phyloP scores from a whole-genome alignment of 2,888 invertebrate genomes.

The Machimus atricapillus region DNA sequence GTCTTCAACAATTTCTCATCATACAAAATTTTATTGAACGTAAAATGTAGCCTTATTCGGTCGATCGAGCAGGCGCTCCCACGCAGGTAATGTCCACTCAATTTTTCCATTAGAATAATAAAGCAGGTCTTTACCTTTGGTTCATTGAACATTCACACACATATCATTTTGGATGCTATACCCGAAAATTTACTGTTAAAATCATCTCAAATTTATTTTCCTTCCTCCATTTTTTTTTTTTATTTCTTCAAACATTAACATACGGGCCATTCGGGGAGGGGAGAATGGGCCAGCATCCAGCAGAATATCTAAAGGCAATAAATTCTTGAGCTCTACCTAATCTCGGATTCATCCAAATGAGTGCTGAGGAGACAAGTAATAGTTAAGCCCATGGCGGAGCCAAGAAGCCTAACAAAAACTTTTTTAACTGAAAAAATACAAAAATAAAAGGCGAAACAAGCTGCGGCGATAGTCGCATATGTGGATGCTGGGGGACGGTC shows the following conservation, averaged over 20 bases:
- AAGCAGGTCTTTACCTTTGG: conserved; percentile 21
- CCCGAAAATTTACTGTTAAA: conserved; percentile 43
- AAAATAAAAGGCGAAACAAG: conserved; percentile 1
- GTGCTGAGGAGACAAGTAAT: conserved; percentile 16
- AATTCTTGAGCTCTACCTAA: conserved; percentile 37
- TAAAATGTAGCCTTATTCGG: not conserved
- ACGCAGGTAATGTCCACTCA: conserved; percentile 3
- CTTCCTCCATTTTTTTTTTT: conserved; percentile 31
- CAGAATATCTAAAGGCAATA: conserved; percentile 8
- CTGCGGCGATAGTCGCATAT: not conserved
- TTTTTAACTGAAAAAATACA: conserved; percentile 6
- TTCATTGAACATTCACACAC: conserved; percentile 31
- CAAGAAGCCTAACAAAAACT: not conserved
- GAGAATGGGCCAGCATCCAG: conserved; percentile 11
- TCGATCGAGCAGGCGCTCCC: not conserved
- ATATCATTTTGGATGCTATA: conserved; percentile 4
- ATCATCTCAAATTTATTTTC: conserved; percentile 43
- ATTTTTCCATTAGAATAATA: conserved; percentile 36
- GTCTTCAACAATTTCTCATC: not conserved
- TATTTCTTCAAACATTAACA: not conserved
- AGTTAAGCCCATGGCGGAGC: not conserved
- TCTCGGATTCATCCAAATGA: conserved; percentile 32
- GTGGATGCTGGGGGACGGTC: conserved; percentile 37
- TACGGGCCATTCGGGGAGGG: not conserved
- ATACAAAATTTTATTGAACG: not conserved